phyloP scores from a whole-genome alignment of 2,888 invertebrate genomes.

The Volucella bombylans region DNA sequence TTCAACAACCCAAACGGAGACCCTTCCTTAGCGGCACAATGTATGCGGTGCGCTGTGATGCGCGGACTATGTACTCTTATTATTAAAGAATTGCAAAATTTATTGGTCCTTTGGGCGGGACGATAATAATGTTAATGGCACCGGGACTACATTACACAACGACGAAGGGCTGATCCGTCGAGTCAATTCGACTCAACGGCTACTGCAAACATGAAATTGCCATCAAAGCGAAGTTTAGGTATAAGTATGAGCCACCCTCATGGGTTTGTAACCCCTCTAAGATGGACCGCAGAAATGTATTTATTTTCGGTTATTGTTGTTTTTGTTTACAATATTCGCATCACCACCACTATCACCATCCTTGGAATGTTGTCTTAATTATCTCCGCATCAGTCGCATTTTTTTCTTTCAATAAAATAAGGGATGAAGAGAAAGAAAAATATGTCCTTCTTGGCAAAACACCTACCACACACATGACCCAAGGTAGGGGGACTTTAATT shows the following conservation, averaged over 20 bases:
- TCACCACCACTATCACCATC: neutral
- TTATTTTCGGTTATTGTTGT: neutral
- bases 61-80: constrained; percentile 44
- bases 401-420: constrained; percentile 14
- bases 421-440: constrained; percentile 16
- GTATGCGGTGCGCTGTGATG: constrained; percentile 8
- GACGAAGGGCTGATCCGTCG: constrained; percentile 3
- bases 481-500: too few species aligned
- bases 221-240: neutral
- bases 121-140: constrained; percentile 64
- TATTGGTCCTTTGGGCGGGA: constrained; percentile 78
- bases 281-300: constrained; percentile 31
- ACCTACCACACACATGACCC: too few species aligned
- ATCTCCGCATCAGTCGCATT: constrained; percentile 50
- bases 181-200: too few species aligned
- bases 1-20: too few species aligned
- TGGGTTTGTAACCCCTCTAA: neutral
- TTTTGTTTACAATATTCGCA: constrained; percentile 1
- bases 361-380: constrained; percentile 59
- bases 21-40: neutral
- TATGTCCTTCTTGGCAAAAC: neutral
- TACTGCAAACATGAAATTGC: neutral
- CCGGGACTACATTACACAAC: constrained; percentile 3
- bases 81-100: constrained; percentile 79
- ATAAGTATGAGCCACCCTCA: too few species aligned